These are phyloP conservation scores for Glyptemys insculpta DNA, from an alignment of 2,797 vertebrate genomes.

Conservation along the genomic window DNA sequence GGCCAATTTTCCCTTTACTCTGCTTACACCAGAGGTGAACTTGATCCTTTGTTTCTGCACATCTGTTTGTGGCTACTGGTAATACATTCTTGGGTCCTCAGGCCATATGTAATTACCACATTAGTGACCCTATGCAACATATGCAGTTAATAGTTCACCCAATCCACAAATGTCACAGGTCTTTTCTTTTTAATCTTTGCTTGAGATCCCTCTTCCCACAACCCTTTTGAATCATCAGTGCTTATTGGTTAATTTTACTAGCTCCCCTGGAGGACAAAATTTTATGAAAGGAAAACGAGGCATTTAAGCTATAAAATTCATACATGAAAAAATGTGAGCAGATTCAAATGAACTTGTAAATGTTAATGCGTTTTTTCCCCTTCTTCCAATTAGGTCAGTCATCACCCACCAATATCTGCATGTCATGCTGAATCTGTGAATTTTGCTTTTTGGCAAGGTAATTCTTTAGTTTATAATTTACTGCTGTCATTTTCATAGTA, in stretches of 20 bases:
- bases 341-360: not conserved
- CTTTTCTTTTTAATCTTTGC: not conserved
- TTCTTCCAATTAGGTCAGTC: constrained; percentile 91
- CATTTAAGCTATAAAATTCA: not conserved
- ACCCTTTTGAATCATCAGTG: not conserved
- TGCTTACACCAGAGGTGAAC: not conserved
- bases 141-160: not conserved
- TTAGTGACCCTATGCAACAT: not conserved
- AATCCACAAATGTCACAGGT: not conserved
- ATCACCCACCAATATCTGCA: constrained; percentile 97
- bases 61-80: not conserved
- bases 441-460: constrained; percentile 98
- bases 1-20: not conserved
- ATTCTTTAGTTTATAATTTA: constrained; percentile 23
- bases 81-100: not conserved
- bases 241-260: not conserved
- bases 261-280: constrained; percentile 67
- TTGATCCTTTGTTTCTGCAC: not conserved
- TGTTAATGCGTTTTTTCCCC: not conserved
- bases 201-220: not conserved
- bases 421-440: constrained; percentile 96
- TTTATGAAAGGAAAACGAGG: not conserved
- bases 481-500: not conserved
- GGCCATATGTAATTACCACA: not conserved
- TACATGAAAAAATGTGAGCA: not conserved